A percentile compares a stretch with the other conserved stretches of the same genome.
Conservation (phyloP, 2,888 invertebrate genomes). For the Eupeodes luniger region DNA sequence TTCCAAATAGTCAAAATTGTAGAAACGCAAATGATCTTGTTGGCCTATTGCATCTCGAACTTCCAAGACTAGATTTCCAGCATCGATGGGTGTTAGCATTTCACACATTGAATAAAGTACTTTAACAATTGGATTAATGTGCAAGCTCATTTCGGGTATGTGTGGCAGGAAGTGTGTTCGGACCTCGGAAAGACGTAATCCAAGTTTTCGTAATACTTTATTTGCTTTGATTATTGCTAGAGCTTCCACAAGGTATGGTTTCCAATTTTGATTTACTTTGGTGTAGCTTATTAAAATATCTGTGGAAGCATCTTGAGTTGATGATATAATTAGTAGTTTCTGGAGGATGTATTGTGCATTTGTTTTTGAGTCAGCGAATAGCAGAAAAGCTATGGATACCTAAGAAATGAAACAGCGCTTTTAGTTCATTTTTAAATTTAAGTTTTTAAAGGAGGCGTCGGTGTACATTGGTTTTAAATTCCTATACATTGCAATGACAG, state of each 20-base stretch:
- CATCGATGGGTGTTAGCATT: conserved; percentile 80
- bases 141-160: conserved; percentile 80
- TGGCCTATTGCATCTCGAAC: conserved; percentile 77
- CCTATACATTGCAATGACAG: no score
- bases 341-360: conserved; percentile 80
- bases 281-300: conserved; percentile 80
- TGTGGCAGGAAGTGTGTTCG: conserved; percentile 82
- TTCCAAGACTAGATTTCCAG: conserved; percentile 78
- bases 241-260: conserved; percentile 85
- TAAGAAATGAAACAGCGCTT: conserved; percentile 61
- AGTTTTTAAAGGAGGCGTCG: no score
- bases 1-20: conserved; percentile 80
- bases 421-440: no score
- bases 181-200: conserved; percentile 80
- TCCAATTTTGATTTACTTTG: conserved; percentile 82
- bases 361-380: conserved; percentile 80
- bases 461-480: no score
- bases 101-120: conserved; percentile 84
- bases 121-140: conserved; percentile 84
- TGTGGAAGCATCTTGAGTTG: conserved; percentile 52
- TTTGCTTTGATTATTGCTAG: conserved; percentile 84
- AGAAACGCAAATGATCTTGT: conserved; percentile 79
- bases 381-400: conserved; percentile 81
- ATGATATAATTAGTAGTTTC: conserved; percentile 79
- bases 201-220: conserved; percentile 83